phyloP scores from a whole-genome alignment of 2,888 invertebrate species.

The Dicyrtoma fusca region DNA sequence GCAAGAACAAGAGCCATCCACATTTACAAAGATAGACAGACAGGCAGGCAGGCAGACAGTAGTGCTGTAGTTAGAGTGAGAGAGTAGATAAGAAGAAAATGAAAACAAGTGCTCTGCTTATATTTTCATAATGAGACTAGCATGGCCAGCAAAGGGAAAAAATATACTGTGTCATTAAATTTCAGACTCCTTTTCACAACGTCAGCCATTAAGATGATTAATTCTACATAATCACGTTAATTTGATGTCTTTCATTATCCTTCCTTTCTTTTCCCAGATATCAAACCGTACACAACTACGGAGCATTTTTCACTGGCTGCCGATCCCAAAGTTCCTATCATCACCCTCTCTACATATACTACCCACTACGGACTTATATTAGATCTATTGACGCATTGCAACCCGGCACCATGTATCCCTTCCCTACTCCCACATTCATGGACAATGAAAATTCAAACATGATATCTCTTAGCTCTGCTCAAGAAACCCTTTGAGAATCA shows the following conservation, averaged over 20 bases:
- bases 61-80: constrained; percentile 24
- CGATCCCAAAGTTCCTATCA: neutral
- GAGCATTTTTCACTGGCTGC: constrained; percentile 12
- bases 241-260: constrained; percentile 47
- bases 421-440: neutral
- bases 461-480: neutral
- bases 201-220: constrained; percentile 48
- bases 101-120: constrained; percentile 30
- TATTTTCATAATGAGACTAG: constrained; percentile 40
- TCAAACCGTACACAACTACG: constrained; percentile 17
- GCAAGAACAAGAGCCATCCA: neutral
- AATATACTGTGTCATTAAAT: constrained; percentile 38
- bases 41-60: constrained; percentile 34
- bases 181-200: constrained; percentile 39
- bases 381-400: too few relatives aligned
- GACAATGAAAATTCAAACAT: constrained; percentile 17
- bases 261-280: constrained; percentile 25
- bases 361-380: too few relatives aligned
- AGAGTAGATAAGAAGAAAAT: constrained; percentile 27
- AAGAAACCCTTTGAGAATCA: constrained; percentile 21
- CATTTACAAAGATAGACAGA: neutral
- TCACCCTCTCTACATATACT: too few relatives aligned
- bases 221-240: constrained; percentile 49
- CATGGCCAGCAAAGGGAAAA: constrained; percentile 35
- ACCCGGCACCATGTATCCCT: too few relatives aligned